phyloP scores from a whole-genome alignment of 2,888 invertebrate genomes.

The Tiliacea aurago region DNA sequence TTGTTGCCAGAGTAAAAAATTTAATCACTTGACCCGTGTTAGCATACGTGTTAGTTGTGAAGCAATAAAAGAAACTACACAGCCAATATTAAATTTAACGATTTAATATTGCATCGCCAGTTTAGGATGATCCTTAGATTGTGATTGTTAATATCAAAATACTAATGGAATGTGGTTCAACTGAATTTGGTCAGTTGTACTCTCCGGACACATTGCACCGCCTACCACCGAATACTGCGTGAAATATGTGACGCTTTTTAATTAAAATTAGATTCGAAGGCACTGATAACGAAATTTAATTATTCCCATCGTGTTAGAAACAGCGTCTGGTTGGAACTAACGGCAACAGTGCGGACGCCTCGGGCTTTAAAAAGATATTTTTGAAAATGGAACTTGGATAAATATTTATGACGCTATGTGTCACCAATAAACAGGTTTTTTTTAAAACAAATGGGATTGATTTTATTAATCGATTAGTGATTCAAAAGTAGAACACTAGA shows the following conservation, averaged over 20 bases:
- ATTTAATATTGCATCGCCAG: conserved; percentile 87
- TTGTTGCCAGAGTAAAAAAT: conserved; percentile 80
- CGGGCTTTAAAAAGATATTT: conserved; percentile 57
- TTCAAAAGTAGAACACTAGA: conserved; percentile 51
- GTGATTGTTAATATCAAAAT: conserved; percentile 64
- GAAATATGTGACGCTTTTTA: conserved; percentile 90
- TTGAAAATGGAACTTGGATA: conserved; percentile 62
- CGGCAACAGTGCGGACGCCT: conserved; percentile 71
- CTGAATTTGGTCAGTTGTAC: conserved; percentile 75
- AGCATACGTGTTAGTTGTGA: conserved; percentile 85
- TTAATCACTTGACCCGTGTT: conserved; percentile 84
- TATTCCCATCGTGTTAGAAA: conserved; percentile 82
- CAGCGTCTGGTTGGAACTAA: conserved; percentile 73
- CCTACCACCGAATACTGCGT: conserved; percentile 88
- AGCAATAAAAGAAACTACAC: conserved; percentile 88
- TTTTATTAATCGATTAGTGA: conserved; percentile 48
- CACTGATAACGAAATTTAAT: conserved; percentile 88
- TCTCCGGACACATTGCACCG: conserved; percentile 81
- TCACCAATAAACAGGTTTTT: conserved; percentile 57
- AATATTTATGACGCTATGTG: conserved; percentile 62
- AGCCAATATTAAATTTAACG: conserved; percentile 90
- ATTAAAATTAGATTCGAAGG: conserved; percentile 89
- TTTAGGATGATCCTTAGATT: conserved; percentile 73
- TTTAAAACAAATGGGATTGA: conserved; percentile 48
- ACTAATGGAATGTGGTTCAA: conserved; percentile 73